Evolutionary conservation across 1,140 invertebrate genomes (phyloP), one percentile per base, ranked within the genome.

Genomic region (Drosophila suzukii): DNA sequence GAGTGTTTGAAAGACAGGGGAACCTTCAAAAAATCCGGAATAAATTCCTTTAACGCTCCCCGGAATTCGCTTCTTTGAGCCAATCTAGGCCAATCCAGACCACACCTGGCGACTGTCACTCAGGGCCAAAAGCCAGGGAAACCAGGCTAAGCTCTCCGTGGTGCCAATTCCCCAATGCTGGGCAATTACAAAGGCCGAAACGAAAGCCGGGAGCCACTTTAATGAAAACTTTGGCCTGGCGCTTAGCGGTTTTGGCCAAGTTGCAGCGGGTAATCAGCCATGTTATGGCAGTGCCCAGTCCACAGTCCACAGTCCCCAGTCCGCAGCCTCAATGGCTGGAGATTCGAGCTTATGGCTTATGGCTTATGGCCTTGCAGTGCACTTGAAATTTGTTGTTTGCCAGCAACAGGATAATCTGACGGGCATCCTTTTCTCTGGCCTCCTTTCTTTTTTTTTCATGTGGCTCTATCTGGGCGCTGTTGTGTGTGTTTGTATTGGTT

Each of bases 221-320:
- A 77, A 77, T 71, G 75, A 77, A 77, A 77, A 77, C 75, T 77
- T 77, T 62, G 57, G 53, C 59, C 27, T 36, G 73, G 73, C 63
- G 75, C 65, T 77, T 77, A 77, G 75, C 66, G 74, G 75, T 77
- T 77, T 68, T 46, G 60, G 60, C 60, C 60, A 51, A 73, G 47
- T 73, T 50, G 59, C 59, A 63, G 44, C 44, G 72, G 73, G 54
- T 75, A 75, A 75, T 75, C 60, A 66, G 72, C 71, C 60, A 57
- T 75, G 73, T 75, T 75, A 75, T 75, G 71, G 73, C 73, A 58
- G 59, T 24, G 32, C 11, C 24, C 24, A 44, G 49, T 49, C 58
- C 41, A 20, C 73, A 58, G 59, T 15, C 32, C 11, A 20, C 73
- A 58, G 59, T 15, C 32, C 11, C 24, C 24, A 44, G 49, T 49